A percentile compares a stretch with the other conserved stretches of the same genome.
Evolutionary conservation across 2,797 vertebrate species (phyloP).

Genomic region (Acropternis orthonyx): DNA sequence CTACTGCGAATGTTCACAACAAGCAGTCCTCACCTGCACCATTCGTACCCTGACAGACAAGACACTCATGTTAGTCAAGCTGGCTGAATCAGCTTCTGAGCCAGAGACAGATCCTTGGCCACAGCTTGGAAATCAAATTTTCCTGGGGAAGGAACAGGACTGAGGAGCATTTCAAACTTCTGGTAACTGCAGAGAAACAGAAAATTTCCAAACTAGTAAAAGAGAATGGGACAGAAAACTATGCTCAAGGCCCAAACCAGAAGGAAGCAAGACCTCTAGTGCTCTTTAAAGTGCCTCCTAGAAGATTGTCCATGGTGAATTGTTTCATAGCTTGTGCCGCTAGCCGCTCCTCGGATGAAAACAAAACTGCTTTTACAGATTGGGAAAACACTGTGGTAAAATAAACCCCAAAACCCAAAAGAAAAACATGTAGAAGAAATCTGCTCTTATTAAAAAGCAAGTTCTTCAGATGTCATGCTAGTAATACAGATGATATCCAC

Average conservation of each 20-base stretch:
- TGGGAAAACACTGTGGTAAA: not conserved
- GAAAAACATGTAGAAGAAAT: not conserved
- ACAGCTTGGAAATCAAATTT: not conserved
- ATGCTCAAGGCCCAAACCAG: not conserved
- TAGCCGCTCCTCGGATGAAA: not conserved
- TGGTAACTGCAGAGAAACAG: not conserved
- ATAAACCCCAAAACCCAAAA: not conserved
- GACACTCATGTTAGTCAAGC: fast-evolving
- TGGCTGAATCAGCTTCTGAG: not conserved
- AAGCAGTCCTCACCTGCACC: not conserved
- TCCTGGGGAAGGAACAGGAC: not conserved
- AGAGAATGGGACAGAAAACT: not conserved
- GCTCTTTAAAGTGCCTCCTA: not conserved
- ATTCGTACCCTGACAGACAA: not conserved
- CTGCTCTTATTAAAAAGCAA: not conserved
- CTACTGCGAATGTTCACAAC: not conserved
- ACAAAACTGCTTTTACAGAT: not conserved
- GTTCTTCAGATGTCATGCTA: not conserved
- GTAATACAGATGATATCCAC: not conserved
- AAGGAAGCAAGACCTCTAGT: not conserved
- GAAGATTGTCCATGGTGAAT: not conserved
- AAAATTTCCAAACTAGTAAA: not conserved
- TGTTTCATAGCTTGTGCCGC: not conserved
- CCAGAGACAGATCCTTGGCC: not conserved
- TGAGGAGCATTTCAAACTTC: not conserved